Evolutionary conservation across 2,888 invertebrate genomes (phyloP), one percentile per base, ranked within the genome.

Genomic region (Gasteruption jaculator): DNA sequence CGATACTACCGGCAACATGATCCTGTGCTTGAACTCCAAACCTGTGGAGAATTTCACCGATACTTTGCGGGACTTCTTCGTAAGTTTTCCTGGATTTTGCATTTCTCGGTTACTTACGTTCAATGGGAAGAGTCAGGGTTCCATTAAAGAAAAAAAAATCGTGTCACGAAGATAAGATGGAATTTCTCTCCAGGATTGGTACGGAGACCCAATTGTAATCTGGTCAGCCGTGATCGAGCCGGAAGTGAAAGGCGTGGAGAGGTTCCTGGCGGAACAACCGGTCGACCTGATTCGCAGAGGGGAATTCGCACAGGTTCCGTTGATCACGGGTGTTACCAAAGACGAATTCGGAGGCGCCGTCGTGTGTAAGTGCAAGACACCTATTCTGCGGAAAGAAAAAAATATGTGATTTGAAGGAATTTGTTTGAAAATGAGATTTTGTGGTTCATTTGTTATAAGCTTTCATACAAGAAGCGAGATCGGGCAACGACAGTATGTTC

Each of bases 181-280:
- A 8, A 27, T 30, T 11, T 2, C 8, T n/a, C 52, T 52, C 38
- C 52, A 80, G 80, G 76, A 79, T 52, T 79, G 76, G 59, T 73
- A 73, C 20, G 68, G 54, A 29, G 75, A 80, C 53, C 79, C 81
- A 0, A 58, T 78, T 1, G 47, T 70, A 0, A 53, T 80, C 3
- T 85, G 83, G 81, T 66, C 68, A 10, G 81, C 83, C 1, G 80
- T 84, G 1, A 71, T 85, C 4, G 85, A 86, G 59, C 75, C 74
- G 0, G 80, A 82, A 58, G 76, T 79, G 48, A 53, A 56, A 3
- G 83, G 83, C 0, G 80, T 82, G 55, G 81, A 83, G 53, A 71
- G 82, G 43, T 86, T 84, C 63, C 67, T 86, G n/a, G 53, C 73
- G 0, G 77, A 76, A 10, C 76, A 82, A 56, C 85, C 85, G 0